These are phyloP conservation scores for Melanotaenia nigrans DNA, from an alignment of 2,797 vertebrate species.

Conservation along the genomic window DNA sequence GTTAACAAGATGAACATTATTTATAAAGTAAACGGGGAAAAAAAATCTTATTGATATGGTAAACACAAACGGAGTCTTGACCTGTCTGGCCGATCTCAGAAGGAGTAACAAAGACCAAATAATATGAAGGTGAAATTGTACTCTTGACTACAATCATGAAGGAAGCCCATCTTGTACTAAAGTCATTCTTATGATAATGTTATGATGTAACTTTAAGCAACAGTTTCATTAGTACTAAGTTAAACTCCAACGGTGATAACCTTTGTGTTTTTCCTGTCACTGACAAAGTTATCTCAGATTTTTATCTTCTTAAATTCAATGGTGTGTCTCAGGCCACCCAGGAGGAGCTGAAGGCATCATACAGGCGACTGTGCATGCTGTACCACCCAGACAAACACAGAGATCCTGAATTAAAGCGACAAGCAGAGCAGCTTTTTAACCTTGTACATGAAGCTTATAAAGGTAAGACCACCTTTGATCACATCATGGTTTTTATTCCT, in stretches of 20 bases:
- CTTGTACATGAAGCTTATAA: conserved; percentile 97
- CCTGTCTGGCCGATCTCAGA: not conserved
- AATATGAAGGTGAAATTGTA: not conserved
- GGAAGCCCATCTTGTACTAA: not conserved
- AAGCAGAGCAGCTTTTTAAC: conserved; percentile 97
- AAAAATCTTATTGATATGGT: not conserved
- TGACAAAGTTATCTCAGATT: not conserved
- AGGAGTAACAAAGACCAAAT: not conserved
- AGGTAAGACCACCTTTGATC: conserved; percentile 81
- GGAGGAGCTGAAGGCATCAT: conserved; percentile 95
- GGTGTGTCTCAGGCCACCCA: conserved; percentile 88
- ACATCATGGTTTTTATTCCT: not conserved
- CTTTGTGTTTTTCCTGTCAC: not conserved
- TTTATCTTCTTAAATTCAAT: not conserved
- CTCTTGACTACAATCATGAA: no score
- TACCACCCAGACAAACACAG: conserved; percentile 99
- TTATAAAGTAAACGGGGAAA: not conserved
- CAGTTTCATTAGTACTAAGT: not conserved
- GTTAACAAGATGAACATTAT: not conserved
- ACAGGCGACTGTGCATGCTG: conserved; percentile 95
- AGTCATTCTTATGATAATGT: not conserved
- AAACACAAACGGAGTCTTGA: not conserved
- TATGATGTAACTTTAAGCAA: not conserved
- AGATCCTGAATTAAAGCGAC: conserved; percentile 93
- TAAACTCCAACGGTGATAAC: not conserved